phyloP scores from a whole-genome alignment of 1,140 invertebrate species.

The Pogonognathellus flavescens region DNA sequence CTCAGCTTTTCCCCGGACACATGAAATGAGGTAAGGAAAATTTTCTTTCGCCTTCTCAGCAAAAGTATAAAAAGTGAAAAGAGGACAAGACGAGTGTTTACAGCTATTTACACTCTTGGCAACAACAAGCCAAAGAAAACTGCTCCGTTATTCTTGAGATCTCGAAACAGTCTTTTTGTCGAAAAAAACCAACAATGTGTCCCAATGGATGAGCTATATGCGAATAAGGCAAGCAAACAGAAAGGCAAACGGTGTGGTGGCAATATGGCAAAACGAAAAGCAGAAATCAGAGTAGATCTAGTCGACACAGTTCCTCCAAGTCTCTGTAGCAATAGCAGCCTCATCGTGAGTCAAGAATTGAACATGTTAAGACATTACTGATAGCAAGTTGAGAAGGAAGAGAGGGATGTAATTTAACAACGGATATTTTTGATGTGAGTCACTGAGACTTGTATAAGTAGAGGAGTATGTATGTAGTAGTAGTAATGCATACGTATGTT shows the following conservation, averaged over 20 bases:
- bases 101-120: not conserved
- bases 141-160: not conserved
- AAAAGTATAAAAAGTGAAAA: constrained; percentile 19
- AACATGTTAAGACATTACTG: no score
- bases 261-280: not conserved
- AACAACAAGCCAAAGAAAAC: not conserved
- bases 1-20: constrained; percentile 26
- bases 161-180: constrained; percentile 10
- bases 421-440: no score
- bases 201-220: constrained; percentile 2
- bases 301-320: not conserved
- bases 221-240: constrained; percentile 1
- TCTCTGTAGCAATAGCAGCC: no score
- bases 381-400: no score
- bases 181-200: constrained; percentile 32
- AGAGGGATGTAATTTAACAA: no score
- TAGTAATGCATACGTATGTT: no score
- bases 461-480: no score
- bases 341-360: no score
- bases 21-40: constrained; percentile 22
- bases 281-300: constrained; percentile 11
- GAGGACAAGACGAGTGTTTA: not conserved
- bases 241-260: no score
- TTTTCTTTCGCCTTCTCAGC: not conserved
- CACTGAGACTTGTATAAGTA: no score